These are phyloP conservation scores for Atherinomorus stipes DNA, from an alignment of 2,113 vertebrate genomes.

Conservation along the genomic window DNA sequence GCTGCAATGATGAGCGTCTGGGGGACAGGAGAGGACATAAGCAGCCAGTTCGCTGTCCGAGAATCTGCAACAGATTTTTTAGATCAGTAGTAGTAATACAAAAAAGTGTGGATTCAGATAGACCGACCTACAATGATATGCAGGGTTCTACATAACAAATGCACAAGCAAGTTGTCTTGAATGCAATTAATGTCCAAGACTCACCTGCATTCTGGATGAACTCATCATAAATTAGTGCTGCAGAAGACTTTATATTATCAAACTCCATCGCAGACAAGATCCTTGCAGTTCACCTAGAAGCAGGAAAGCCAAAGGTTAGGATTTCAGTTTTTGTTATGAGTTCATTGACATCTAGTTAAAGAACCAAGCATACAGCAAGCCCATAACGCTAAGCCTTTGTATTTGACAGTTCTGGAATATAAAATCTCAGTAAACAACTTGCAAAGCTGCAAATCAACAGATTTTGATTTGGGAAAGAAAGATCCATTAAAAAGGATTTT, in stretches of 20 bases:
- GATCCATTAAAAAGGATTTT: no score
- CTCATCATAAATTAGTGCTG: constrained; percentile 87
- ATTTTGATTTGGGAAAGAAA: no score
- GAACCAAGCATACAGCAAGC: background rate
- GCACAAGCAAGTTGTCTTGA: background rate
- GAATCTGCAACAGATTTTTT: constrained; percentile 82
- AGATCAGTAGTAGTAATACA: background rate
- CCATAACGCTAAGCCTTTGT: background rate
- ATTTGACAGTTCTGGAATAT: constrained; percentile 4
- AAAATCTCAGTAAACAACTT: background rate
- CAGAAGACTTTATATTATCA: constrained; percentile 86
- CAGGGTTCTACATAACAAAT: background rate
- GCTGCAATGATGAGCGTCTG: constrained; percentile 88
- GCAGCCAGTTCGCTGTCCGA: constrained; percentile 87
- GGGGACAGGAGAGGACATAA: constrained; percentile 94
- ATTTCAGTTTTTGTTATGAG: background rate
- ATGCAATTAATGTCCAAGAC: constrained; percentile 40
- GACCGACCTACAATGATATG: background rate
- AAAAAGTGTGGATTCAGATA: background rate
- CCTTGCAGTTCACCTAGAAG: constrained; percentile 39
- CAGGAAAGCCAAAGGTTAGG: constrained; percentile 9
- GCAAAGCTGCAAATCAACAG: no score
- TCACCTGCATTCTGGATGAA: constrained; percentile 93
- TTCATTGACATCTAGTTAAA: constrained; percentile 2
- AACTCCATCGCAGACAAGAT: constrained; percentile 86